Percentiles rank a stretch among this genome's conserved stretches.
These are phyloP conservation scores for Drosophila rellima DNA, from an alignment of 2,888 invertebrate genomes.

Conservation along the genomic window DNA sequence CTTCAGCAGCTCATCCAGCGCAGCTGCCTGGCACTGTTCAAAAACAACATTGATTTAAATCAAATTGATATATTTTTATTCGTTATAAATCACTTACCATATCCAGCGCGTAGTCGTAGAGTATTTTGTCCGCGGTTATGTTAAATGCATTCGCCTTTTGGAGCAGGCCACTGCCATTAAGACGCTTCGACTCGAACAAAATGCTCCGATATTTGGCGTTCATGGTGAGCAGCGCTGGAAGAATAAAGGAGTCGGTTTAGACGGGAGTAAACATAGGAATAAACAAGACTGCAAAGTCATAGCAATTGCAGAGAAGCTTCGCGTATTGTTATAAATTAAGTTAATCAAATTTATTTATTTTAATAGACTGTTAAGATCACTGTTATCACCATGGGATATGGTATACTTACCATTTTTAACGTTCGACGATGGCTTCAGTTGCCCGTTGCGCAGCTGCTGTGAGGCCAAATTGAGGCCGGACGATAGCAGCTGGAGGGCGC, in stretches of 20 bases:
- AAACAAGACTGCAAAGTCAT: too few relatives aligned
- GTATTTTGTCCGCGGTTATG: constrained; percentile 96
- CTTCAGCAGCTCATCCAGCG: constrained; percentile 98
- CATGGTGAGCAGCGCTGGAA: constrained; percentile 92
- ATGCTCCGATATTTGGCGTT: constrained; percentile 97
- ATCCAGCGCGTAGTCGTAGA: constrained; percentile 99
- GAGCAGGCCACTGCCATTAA: constrained; percentile 91
- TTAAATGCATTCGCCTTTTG: constrained; percentile 91
- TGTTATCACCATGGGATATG: too few relatives aligned
- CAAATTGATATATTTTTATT: not conserved
- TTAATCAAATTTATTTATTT: too few relatives aligned
- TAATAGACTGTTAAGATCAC: too few relatives aligned
- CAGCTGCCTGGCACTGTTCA: constrained; percentile 99
- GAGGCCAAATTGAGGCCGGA: constrained; percentile 97
- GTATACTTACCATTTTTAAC: constrained; percentile 96
- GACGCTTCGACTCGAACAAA: constrained; percentile 93
- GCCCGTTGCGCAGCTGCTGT: constrained; percentile 93
- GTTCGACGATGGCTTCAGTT: constrained; percentile 95
- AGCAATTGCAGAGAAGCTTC: too few relatives aligned
- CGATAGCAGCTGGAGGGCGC: constrained; percentile 96
- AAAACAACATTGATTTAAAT: constrained; percentile 55
- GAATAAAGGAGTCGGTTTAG: not conserved
- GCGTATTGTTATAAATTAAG: too few relatives aligned
- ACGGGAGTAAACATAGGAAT: not conserved
- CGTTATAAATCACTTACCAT: constrained; percentile 89